Evolutionary conservation across 2,113 vertebrate genomes (phyloP), one percentile per base, ranked within the genome.

Genomic region (Anolis carolinensis): DNA sequence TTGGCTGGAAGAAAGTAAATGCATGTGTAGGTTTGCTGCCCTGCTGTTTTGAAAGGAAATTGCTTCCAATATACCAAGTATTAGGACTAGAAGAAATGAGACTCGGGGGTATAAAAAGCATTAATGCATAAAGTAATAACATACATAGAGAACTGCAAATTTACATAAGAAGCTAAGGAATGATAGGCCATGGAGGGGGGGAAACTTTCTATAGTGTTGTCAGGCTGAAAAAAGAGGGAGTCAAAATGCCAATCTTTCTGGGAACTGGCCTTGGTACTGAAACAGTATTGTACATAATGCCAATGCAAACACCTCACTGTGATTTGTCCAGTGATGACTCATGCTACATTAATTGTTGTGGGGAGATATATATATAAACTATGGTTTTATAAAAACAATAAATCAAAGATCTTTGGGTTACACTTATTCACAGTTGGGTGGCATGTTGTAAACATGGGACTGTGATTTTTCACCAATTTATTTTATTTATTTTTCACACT

Each of bases 181-280:
- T 27, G 21, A 78, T 25, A 30, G 44, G 65, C 39, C 13, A 2
- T 62, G 59, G 59, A 20, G 59, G 62, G 62, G 20, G 20, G 62
- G 4, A 50, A 65, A 3, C 6, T 10, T 77, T n/a, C 30, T 21
- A 9, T 34, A 7, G 2, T 4, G 3, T 25, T 3, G 10, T 7
- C 52, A 48, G 48, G 50, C 34, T 18, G 32, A 4, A 44, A 83
- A 25, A 1, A 16, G 8, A 16, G 10, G 27, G 10, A 30, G 11
- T 52, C 23, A 59, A 67, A 32, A 13, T 2, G 7, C 2, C 13
- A n/a, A 7, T 14, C 4, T 5, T 23, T 63, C 34, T 0, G 2
- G 70, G 32, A 73, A 39, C 23, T 59, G 55, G 32, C 71, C 71
- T 39, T 75, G 70, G 44, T 81, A 74, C 59, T 86, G 79, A 86